Conservation (phyloP, 2,113 vertebrate species). For the Chloebia gouldiae region DNA sequence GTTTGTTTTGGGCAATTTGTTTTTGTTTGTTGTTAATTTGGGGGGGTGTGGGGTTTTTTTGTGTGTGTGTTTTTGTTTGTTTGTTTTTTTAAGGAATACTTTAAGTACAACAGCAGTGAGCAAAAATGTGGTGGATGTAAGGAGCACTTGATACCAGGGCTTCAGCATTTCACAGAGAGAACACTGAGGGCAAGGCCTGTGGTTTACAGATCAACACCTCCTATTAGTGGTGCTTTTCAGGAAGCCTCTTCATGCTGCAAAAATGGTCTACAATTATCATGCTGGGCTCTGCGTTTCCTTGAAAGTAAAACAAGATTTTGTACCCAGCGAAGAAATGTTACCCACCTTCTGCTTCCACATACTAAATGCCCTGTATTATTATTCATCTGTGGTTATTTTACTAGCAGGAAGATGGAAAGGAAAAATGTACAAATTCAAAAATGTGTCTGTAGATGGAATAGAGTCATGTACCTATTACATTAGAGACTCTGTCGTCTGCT, state of each 20-base stretch:
- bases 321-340: background rate
- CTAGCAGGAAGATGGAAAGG: background rate
- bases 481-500: background rate
- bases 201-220: slow-evolving; percentile 2
- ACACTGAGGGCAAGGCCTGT: background rate
- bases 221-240: background rate
- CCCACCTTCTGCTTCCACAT: background rate
- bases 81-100: background rate
- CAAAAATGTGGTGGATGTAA: background rate
- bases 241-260: background rate
- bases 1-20: background rate
- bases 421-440: background rate
- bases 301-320: background rate
- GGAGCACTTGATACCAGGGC: background rate
- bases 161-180: background rate
- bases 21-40: background rate
- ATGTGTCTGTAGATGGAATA: background rate
- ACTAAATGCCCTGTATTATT: background rate
- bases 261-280: background rate
- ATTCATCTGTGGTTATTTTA: background rate
- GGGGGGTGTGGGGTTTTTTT: too few species aligned
- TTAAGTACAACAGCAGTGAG: background rate
- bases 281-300: background rate
- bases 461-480: background rate
- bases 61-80: too few species aligned